These are phyloP conservation scores for Leucophora obtusa DNA, from an alignment of 2,888 invertebrate genomes.

Conservation along the genomic window DNA sequence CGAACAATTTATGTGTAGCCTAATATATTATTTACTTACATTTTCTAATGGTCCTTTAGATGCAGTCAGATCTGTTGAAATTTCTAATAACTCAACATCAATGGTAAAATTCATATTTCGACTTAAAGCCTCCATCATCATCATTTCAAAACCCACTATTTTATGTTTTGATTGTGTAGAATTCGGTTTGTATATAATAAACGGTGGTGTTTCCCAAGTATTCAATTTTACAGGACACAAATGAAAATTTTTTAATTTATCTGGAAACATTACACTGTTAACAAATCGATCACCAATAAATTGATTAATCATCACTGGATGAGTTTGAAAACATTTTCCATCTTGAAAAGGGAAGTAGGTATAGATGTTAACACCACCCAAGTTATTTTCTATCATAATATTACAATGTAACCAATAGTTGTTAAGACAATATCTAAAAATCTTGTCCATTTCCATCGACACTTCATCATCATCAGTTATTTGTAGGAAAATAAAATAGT, in stretches of 20 bases:
- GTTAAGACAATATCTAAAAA: constrained; percentile 72
- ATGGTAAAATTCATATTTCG: constrained; percentile 64
- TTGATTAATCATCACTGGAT: constrained; percentile 65
- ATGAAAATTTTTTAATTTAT: constrained; percentile 68
- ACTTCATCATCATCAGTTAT: constrained; percentile 65
- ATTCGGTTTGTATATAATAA: neutral
- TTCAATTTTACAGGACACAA: constrained; percentile 63
- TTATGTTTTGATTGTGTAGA: neutral
- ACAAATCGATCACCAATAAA: constrained; percentile 66
- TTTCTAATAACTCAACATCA: neutral
- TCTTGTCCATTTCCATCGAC: constrained; percentile 68
- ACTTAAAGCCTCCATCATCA: constrained; percentile 65
- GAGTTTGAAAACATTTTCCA: constrained; percentile 61
- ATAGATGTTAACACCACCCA: constrained; percentile 70
- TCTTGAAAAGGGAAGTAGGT: constrained; percentile 71
- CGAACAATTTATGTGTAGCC: no score
- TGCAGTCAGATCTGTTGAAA: neutral
- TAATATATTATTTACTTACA: neutral
- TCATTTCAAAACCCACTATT: constrained; percentile 67
- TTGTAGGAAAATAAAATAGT: constrained; percentile 73
- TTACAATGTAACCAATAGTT: constrained; percentile 72
- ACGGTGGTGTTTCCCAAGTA: constrained; percentile 61
- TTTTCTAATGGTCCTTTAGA: neutral
- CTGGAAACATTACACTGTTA: constrained; percentile 67
- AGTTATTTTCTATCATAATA: constrained; percentile 69